phyloP scores from a whole-genome alignment of 2,888 invertebrate genomes.

The Loripinus fragilis region DNA sequence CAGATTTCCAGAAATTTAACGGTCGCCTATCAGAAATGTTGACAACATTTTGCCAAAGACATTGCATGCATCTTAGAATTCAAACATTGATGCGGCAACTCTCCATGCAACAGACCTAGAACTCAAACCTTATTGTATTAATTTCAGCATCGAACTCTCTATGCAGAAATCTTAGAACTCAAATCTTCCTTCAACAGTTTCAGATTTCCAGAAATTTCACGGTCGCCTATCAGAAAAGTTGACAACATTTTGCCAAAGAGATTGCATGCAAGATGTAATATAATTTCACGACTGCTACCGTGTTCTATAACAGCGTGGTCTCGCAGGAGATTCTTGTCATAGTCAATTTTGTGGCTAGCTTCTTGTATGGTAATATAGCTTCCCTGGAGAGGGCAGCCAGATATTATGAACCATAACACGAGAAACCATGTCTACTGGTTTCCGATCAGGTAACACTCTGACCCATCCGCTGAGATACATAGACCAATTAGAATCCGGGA shows the following conservation, averaged over 20 bases:
- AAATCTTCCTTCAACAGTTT: no score
- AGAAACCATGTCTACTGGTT: neutral
- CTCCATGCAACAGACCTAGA: no score
- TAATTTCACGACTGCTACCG: conserved; percentile 7
- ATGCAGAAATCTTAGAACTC: no score
- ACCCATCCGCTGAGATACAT: neutral
- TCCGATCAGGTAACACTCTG: neutral
- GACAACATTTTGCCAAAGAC: neutral
- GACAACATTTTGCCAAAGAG: neutral
- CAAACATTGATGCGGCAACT: no score
- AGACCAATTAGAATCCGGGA: neutral
- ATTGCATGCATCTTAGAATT: conserved; percentile 17
- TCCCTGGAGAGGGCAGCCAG: conserved; percentile 3
- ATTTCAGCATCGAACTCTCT: no score
- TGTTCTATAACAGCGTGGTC: conserved; percentile 3
- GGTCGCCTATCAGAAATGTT: neutral
- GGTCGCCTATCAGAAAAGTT: neutral
- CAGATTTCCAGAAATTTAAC: no score
- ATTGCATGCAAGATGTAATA: conserved; percentile 15
- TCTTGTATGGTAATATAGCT: conserved; percentile 15
- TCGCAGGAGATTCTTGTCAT: neutral
- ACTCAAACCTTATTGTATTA: no score
- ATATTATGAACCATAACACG: neutral
- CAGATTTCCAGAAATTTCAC: no score
- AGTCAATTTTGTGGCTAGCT: conserved; percentile 8